A percentile compares a stretch with the other conserved stretches of the same genome.
These are phyloP conservation scores for Bombus superbus DNA, from an alignment of 1,140 invertebrate species.

Conservation along the genomic window DNA sequence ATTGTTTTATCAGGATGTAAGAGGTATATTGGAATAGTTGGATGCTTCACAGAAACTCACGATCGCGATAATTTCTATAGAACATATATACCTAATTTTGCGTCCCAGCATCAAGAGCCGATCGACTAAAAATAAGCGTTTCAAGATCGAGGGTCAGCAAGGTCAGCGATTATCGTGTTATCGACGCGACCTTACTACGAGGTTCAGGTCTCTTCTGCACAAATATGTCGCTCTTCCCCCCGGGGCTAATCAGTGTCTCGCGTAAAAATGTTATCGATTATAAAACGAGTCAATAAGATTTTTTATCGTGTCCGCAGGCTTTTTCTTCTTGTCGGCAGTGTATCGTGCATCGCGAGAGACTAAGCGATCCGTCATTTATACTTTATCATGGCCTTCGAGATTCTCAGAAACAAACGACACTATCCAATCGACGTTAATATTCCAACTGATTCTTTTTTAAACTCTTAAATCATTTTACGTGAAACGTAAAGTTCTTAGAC, in stretches of 20 bases:
- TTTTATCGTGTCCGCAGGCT: neutral
- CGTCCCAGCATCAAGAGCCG: neutral
- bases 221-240: slow-evolving; percentile 70
- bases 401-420: neutral
- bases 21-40: too few relatives aligned
- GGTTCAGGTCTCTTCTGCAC: slow-evolving; percentile 69
- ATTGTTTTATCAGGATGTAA: too few relatives aligned
- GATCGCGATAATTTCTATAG: neutral
- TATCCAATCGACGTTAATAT: neutral
- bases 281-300: slow-evolving; percentile 44
- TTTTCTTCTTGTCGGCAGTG: neutral
- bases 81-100: neutral
- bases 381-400: neutral
- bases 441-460: neutral
- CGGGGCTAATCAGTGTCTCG: slow-evolving; percentile 55
- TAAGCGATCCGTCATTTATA: neutral
- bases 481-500: too few relatives aligned
- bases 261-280: slow-evolving; percentile 41
- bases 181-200: slow-evolving; percentile 74
- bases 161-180: slow-evolving; percentile 77
- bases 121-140: slow-evolving; percentile 73
- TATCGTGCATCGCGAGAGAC: neutral
- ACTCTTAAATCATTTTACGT: neutral
- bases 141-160: slow-evolving; percentile 73
- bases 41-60: too few relatives aligned